Conservation (phyloP, 2,888 invertebrate genomes). For the Ashinkailepas kermadecensis region DNA sequence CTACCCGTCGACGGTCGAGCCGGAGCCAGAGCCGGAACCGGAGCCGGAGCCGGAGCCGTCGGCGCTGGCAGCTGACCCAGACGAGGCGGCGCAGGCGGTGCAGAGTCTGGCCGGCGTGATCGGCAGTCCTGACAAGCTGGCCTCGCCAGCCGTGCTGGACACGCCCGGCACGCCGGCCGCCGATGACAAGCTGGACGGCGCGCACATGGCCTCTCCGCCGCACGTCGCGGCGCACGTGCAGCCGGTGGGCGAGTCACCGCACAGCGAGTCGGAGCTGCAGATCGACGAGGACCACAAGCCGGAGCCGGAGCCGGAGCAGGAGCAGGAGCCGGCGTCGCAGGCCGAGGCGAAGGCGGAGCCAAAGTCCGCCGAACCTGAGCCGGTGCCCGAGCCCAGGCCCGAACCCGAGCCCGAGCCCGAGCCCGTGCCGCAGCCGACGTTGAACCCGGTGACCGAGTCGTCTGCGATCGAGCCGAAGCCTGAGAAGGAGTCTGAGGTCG, state of each 20-base stretch:
- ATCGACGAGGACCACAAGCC: slow-evolving; percentile 34
- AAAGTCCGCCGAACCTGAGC: not conserved
- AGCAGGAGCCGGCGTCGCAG: slow-evolving; percentile 50
- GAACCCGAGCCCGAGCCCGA: not conserved
- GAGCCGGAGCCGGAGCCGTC: slow-evolving; percentile 37
- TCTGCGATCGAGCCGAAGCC: no score
- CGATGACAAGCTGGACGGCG: slow-evolving; percentile 25
- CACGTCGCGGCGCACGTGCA: slow-evolving; percentile 24
- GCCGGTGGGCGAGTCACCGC: not conserved
- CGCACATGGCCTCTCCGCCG: not conserved
- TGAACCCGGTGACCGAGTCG: no score
- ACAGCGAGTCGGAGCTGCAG: slow-evolving; percentile 22
- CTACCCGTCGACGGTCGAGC: slow-evolving; percentile 38
- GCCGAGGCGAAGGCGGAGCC: not conserved
- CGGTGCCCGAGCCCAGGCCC: not conserved
- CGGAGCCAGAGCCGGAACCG: slow-evolving; percentile 44
- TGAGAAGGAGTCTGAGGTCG: not conserved
- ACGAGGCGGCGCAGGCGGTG: slow-evolving; percentile 75
- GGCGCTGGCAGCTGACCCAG: slow-evolving; percentile 63
- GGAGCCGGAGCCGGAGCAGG: slow-evolving; percentile 72
- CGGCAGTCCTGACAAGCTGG: slow-evolving; percentile 18
- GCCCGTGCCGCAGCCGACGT: not conserved
- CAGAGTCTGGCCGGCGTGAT: slow-evolving; percentile 54
- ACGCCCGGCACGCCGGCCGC: slow-evolving; percentile 11
- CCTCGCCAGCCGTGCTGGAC: slow-evolving; percentile 3